phyloP scores from a whole-genome alignment of 2,113 vertebrate genomes.

The Rhynchomys soricoides region DNA sequence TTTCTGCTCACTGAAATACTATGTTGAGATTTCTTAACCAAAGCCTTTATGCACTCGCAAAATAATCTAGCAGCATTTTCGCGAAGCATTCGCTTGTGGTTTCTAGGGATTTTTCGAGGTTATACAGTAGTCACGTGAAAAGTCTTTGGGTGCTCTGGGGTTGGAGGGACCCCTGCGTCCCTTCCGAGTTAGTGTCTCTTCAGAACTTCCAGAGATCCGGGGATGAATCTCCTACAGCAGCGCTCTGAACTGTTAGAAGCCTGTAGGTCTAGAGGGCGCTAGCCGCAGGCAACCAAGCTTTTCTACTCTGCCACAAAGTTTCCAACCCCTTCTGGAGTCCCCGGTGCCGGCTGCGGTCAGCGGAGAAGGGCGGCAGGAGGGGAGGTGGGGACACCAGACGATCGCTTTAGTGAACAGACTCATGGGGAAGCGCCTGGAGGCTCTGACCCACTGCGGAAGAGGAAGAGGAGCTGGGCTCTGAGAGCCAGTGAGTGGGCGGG shows the following conservation, averaged over 20 bases:
- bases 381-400: no score
- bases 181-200: background rate
- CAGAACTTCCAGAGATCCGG: background rate
- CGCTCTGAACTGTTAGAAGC: background rate
- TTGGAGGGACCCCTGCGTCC: accelerated
- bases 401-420: background rate
- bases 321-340: background rate
- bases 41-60: background rate
- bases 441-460: accelerated
- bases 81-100: background rate
- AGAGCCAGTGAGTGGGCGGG: background rate
- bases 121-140: background rate
- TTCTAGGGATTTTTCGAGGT: background rate
- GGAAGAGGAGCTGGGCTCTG: background rate
- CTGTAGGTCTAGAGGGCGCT: background rate
- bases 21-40: background rate
- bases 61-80: background rate
- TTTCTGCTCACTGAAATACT: background rate
- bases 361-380: background rate
- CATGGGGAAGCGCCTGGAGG: background rate
- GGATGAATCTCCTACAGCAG: background rate
- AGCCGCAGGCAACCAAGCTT: background rate
- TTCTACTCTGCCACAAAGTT: slow-evolving; percentile 10
- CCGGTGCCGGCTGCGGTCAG: background rate
- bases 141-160: background rate